Base-by-base conservation (phyloP, 2,888 invertebrate genomes). In the Stenodema calcarata region DNA sequence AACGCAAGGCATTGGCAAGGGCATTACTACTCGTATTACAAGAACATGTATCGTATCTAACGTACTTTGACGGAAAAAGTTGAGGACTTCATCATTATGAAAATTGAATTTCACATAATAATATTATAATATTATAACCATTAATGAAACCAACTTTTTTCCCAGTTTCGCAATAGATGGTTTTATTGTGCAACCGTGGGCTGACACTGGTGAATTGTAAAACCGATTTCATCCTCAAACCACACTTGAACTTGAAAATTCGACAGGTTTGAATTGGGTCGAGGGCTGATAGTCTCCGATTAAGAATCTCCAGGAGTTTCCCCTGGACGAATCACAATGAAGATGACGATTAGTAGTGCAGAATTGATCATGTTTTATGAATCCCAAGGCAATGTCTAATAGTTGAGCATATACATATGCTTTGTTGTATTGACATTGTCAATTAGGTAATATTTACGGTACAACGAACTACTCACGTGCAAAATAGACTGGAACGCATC, bases 391-490 rank as follows among this genome's bases (percentile, higher is more conserved):
- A n/a, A 69, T 18, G 9, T 69, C 18, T 18, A 69, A 18, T 11
- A 47, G 47, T 11, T n/a, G n/a, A n/a, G n/a, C n/a, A n/a, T n/a
- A n/a, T n/a, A n/a, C n/a, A n/a, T n/a, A n/a, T n/a, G n/a, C n/a
- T n/a, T n/a, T n/a, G n/a, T n/a, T n/a, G n/a, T n/a, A n/a, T n/a
- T n/a, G n/a, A n/a, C n/a, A n/a, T n/a, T n/a, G n/a, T n/a, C n/a
- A n/a, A n/a, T n/a, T n/a, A n/a, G n/a, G n/a, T n/a, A n/a, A n/a
- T n/a, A n/a, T n/a, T n/a, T n/a, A n/a, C n/a, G n/a, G n/a, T n/a
- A n/a, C n/a, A n/a, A n/a, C n/a, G n/a, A n/a, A n/a, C 41, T 50
- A 80, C 82, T 50, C 30, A 85, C 85, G 14, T 85, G 85, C 1
- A 44, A 1, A 1, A 85, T 54, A 30, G 85, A 76, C n/a, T 18